Percentiles rank a stretch among this genome's conserved stretches.
These are phyloP conservation scores for Encarsia formosa DNA, from an alignment of 2,888 invertebrate genomes.

Conservation along the genomic window DNA sequence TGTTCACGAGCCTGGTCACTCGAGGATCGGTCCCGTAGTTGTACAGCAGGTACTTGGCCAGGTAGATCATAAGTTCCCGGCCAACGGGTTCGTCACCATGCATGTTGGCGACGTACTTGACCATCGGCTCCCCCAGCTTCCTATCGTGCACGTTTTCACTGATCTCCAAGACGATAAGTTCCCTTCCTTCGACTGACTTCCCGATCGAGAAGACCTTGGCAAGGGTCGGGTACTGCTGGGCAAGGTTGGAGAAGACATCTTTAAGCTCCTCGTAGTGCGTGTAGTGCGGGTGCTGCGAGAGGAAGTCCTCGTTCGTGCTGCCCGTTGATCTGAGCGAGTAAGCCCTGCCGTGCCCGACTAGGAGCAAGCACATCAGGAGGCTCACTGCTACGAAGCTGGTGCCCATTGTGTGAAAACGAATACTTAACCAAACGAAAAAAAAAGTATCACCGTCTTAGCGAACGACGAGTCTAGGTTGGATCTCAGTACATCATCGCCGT, in stretches of 20 bases:
- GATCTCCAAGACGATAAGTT: conserved; percentile 78
- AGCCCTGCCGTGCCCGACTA: neutral
- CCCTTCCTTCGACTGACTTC: conserved; percentile 74
- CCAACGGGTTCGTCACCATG: conserved; percentile 93
- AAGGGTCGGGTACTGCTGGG: conserved; percentile 63
- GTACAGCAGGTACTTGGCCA: conserved; percentile 78
- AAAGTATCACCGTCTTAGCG: too few relatives aligned
- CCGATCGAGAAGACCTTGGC: conserved; percentile 76
- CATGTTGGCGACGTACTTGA: conserved; percentile 95
- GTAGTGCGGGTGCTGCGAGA: conserved; percentile 53
- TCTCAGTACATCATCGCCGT: too few relatives aligned
- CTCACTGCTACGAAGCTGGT: neutral
- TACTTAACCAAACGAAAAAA: too few relatives aligned
- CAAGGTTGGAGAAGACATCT: conserved; percentile 60
- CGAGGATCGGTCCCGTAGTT: conserved; percentile 69
- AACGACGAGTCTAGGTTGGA: too few relatives aligned
- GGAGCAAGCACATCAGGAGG: neutral
- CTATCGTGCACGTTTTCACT: conserved; percentile 64
- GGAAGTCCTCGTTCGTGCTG: conserved; percentile 36
- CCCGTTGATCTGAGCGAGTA: conserved; percentile 21
- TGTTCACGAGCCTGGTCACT: conserved; percentile 74
- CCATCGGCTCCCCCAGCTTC: conserved; percentile 73
- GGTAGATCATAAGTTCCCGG: conserved; percentile 73
- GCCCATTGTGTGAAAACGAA: neutral
- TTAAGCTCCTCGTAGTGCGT: conserved; percentile 69